These are phyloP conservation scores for Sceloporus undulatus DNA, from an alignment of 2,113 vertebrate genomes.

Conservation along the genomic window DNA sequence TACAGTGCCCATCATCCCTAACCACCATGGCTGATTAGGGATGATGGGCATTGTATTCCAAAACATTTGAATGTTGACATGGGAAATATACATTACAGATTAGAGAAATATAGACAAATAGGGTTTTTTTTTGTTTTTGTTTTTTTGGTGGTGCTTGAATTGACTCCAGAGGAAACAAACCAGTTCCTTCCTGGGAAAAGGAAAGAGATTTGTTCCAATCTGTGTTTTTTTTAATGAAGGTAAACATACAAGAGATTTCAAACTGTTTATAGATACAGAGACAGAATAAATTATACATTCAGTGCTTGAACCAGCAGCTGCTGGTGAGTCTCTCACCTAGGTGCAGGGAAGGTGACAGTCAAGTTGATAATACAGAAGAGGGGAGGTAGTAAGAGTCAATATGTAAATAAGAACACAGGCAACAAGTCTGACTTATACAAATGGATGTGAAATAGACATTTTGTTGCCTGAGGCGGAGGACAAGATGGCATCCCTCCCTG, in stretches of 20 bases:
- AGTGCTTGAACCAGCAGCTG: constrained; percentile 33
- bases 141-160: neutral
- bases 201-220: neutral
- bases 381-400: neutral
- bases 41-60: neutral
- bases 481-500: neutral
- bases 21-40: neutral
- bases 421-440: neutral
- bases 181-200: neutral
- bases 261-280: constrained; percentile 4
- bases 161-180: neutral
- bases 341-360: constrained; percentile 27
- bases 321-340: constrained; percentile 25
- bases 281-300: constrained; percentile 31
- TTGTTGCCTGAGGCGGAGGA: neutral
- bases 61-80: neutral
- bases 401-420: neutral
- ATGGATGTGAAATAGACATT: neutral
- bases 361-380: neutral
- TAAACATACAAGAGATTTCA: neutral
- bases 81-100: neutral
- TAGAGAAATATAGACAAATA: neutral
- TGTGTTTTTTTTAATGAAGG: neutral
- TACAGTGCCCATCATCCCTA: neutral
- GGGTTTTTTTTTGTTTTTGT: too few relatives aligned